Percentiles rank a stretch among this genome's conserved stretches.
Evolutionary conservation across 1,140 invertebrate genomes (phyloP).

Genomic region (Leptoteleia sp.): DNA sequence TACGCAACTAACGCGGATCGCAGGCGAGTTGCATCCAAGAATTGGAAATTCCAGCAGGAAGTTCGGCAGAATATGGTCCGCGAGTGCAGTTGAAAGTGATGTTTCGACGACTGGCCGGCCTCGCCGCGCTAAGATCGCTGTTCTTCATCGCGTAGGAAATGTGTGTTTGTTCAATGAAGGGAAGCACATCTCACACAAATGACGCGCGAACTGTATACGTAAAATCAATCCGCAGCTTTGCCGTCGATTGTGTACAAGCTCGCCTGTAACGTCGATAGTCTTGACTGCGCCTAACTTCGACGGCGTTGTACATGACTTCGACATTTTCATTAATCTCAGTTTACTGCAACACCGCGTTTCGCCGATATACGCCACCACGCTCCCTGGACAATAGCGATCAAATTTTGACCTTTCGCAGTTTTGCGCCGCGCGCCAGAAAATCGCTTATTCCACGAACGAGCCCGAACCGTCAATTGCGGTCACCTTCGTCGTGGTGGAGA

Average conservation of each 20-base stretch:
- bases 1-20: slow-evolving; percentile 38
- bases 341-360: slow-evolving; percentile 29
- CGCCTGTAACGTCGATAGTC: slow-evolving; percentile 65
- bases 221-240: slow-evolving; percentile 76
- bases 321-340: slow-evolving; percentile 63
- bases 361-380: not conserved
- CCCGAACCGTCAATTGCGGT: no score
- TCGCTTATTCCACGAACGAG: no score
- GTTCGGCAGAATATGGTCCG: slow-evolving; percentile 36
- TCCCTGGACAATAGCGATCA: no score
- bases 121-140: slow-evolving; percentile 35
- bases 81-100: slow-evolving; percentile 51
- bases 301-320: slow-evolving; percentile 52
- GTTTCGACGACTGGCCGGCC: slow-evolving; percentile 47
- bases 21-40: slow-evolving; percentile 37
- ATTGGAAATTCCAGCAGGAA: slow-evolving; percentile 53
- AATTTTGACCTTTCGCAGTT: no score
- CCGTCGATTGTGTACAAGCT: slow-evolving; percentile 67
- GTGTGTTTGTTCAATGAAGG: slow-evolving; percentile 65
- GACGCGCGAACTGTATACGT: slow-evolving; percentile 69
- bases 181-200: slow-evolving; percentile 69
- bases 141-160: slow-evolving; percentile 59
- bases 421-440: no score
- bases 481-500: not conserved
- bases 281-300: slow-evolving; percentile 37